phyloP scores from a whole-genome alignment of 2,888 invertebrate genomes.

The Ennomos fuscantarius region DNA sequence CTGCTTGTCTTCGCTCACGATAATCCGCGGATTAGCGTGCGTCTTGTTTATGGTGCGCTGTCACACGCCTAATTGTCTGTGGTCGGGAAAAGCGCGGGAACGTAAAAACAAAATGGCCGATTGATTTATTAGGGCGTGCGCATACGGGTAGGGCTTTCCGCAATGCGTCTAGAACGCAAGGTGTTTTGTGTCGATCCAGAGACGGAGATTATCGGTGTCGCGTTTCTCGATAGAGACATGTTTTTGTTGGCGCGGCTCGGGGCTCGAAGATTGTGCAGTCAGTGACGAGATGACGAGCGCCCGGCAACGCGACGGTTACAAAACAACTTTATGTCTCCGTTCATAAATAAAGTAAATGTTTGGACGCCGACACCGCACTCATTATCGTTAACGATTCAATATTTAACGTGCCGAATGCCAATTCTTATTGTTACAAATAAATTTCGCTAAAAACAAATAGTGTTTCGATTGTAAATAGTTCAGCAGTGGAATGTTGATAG shows the following conservation, averaged over 20 bases:
- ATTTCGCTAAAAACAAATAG: slow-evolving; percentile 49
- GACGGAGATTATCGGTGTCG: slow-evolving; percentile 62
- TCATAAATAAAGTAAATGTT: slow-evolving; percentile 54
- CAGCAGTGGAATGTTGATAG: slow-evolving; percentile 35
- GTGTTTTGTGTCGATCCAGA: slow-evolving; percentile 79
- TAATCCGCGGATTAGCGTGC: slow-evolving; percentile 76
- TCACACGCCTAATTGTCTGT: slow-evolving; percentile 74
- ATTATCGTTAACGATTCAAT: slow-evolving; percentile 54
- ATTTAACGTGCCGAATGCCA: slow-evolving; percentile 52
- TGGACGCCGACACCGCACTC: slow-evolving; percentile 49
- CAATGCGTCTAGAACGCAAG: slow-evolving; percentile 64
- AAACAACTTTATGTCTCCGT: slow-evolving; percentile 32
- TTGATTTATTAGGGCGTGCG: slow-evolving; percentile 69
- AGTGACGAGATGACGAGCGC: slow-evolving; percentile 14
- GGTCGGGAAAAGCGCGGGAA: slow-evolving; percentile 72
- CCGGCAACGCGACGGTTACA: slow-evolving; percentile 9
- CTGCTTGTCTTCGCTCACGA: slow-evolving; percentile 73
- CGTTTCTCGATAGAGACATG: slow-evolving; percentile 52
- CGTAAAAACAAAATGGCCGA: slow-evolving; percentile 68
- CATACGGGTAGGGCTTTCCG: slow-evolving; percentile 60
- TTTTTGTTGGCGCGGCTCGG: slow-evolving; percentile 74
- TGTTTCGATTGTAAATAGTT: slow-evolving; percentile 43
- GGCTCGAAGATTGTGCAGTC: slow-evolving; percentile 31
- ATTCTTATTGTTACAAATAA: slow-evolving; percentile 52
- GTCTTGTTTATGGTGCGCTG: slow-evolving; percentile 76